These are phyloP conservation scores for Conchocele bisecta DNA, from an alignment of 2,888 invertebrate genomes.

Conservation along the genomic window DNA sequence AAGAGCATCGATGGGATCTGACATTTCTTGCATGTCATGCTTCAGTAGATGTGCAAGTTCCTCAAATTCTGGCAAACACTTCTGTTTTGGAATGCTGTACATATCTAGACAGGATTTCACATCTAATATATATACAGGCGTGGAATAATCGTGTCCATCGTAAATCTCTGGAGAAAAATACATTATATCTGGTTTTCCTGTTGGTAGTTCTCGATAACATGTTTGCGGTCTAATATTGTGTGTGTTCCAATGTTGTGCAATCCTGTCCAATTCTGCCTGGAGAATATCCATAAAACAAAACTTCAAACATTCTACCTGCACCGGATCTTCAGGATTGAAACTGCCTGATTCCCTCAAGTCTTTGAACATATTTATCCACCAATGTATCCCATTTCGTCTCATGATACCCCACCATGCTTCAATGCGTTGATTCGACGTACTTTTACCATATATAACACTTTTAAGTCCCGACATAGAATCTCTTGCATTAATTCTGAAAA, in stretches of 20 bases:
- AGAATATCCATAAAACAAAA: constrained; percentile 20
- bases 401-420: constrained; percentile 33
- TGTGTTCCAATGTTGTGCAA: neutral
- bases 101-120: neutral
- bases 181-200: constrained; percentile 13
- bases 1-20: constrained; percentile 9
- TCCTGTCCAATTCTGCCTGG: constrained; percentile 16
- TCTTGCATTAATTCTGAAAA: neutral
- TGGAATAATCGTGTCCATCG: constrained; percentile 1
- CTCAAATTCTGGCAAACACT: constrained; percentile 3
- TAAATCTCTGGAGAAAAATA: constrained; percentile 8
- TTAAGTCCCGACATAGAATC: neutral
- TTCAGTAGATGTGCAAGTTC: neutral
- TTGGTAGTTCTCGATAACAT: neutral
- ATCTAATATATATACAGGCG: neutral
- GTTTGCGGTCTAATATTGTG: constrained; percentile 4
- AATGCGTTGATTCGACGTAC: constrained; percentile 24
- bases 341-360: constrained; percentile 9
- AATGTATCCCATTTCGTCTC: neutral
- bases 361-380: constrained; percentile 38
- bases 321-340: constrained; percentile 1
- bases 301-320: constrained; percentile 13
- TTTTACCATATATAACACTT: constrained; percentile 21
- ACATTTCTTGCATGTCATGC: constrained; percentile 1
- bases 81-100: neutral